Evolutionary conservation across 2,797 vertebrate species (phyloP).

Genomic region (Amphiprion clarkii): DNA sequence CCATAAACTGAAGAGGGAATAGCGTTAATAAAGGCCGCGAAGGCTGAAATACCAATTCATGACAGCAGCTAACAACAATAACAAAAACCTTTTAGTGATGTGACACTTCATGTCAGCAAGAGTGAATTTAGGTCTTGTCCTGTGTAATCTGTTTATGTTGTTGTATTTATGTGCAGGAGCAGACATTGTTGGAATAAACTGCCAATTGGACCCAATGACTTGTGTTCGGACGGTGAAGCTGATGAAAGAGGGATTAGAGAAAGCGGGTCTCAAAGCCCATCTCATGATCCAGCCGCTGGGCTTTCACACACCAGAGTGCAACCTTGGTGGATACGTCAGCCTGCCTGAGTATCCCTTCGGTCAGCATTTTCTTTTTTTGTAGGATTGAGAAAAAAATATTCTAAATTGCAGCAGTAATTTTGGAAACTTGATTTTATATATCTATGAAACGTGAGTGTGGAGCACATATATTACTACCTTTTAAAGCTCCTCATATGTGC

Average conservation of each 20-base stretch:
- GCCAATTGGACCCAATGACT: constrained; percentile 88
- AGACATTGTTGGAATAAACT: constrained; percentile 90
- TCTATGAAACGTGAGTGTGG: constrained; percentile 37
- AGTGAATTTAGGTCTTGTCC: background rate
- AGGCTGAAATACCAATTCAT: too few relatives aligned
- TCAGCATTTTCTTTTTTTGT: constrained; percentile 67
- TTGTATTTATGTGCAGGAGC: constrained; percentile 80
- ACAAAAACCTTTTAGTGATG: background rate
- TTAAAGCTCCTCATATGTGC: background rate
- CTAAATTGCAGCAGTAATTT: too few relatives aligned
- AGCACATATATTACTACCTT: constrained; percentile 88
- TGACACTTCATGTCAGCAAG: background rate
- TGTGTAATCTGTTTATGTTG: background rate
- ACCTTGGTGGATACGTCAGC: constrained; percentile 87
- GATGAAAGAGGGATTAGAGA: constrained; percentile 88
- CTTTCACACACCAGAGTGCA: constrained; percentile 89
- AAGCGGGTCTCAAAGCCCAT: constrained; percentile 87
- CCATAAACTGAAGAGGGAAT: too few relatives aligned
- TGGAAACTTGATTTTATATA: background rate
- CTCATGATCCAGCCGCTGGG: constrained; percentile 90
- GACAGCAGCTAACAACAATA: too few relatives aligned
- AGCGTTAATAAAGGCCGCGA: too few relatives aligned
- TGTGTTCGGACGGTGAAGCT: constrained; percentile 85
- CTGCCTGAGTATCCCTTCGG: constrained; percentile 92
- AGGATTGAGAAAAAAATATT: background rate